Base-by-base conservation (phyloP, 2,113 vertebrate genomes). In the Talpa occidentalis region DNA sequence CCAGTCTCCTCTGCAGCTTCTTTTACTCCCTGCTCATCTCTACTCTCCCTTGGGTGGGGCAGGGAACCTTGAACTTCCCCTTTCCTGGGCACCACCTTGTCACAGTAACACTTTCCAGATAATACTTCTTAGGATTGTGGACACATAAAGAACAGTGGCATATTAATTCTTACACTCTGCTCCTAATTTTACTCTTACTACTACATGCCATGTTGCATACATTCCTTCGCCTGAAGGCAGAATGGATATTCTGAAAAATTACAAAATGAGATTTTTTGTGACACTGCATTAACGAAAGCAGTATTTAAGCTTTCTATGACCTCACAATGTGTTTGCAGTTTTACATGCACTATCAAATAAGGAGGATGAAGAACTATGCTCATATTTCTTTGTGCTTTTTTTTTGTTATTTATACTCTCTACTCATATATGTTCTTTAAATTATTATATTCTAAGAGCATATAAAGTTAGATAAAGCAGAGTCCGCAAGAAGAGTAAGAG, bases 101-200 rank as follows among this genome's bases (percentile, higher is more conserved):
- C n/a, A n/a, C n/a, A n/a, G n/a, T n/a, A 49, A 93, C 37, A n/a
- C 52, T 92, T 87, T 80, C n/a, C 15, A 84, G 40, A 49, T 85
- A 90, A 73, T 85, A 47, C 24, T 21, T 73, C 24, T 73, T 72
- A 62, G 15, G 17, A 94, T 28, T 83, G 16, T 83, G 87, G 70
- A 64, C 40, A 35, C 74, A 47, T 44, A 72, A 91, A 79, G 7
- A 94, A 10, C 30, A 69, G 87, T 81, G 80, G 32, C 9, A 5
- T 73, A 22, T 90, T 90, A 69, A 69, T 67, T 86, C 3, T 69
- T 79, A 66, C 24, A 52, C 19, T 60, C 1, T 70, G 8, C 60
- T 70, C 28, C 37, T 85, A 79, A 66, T 56, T 93, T 19, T 49
- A 54, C 72, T 87, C 16, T 81, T 67, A 42, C 2, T 54, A n/a